Conservation (phyloP, 2,888 invertebrate genomes). For the Pseudolycoriella hygida region DNA sequence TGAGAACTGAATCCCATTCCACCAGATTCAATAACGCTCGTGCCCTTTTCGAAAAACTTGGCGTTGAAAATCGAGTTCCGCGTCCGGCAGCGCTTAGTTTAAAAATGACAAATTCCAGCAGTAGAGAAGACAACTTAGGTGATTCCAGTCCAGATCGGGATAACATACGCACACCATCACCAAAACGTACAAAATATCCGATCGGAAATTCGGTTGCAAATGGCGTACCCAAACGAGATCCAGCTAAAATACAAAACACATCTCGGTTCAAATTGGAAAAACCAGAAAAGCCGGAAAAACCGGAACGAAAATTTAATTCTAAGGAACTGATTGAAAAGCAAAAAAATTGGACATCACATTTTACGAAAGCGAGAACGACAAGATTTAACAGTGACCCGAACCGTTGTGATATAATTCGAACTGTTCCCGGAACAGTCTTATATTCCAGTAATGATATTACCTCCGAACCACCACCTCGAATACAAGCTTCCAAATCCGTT, state of each 20-base stretch:
- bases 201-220: conserved; percentile 25
- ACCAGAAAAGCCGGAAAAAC: conserved; percentile 59
- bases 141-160: conserved; percentile 27
- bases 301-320: conserved; percentile 64
- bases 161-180: conserved; percentile 27
- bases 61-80: conserved; percentile 46
- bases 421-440: conserved; percentile 33
- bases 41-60: conserved; percentile 78
- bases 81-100: conserved; percentile 18
- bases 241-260: conserved; percentile 24
- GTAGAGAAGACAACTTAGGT: conserved; percentile 27
- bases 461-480: conserved; percentile 10
- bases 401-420: conserved; percentile 31
- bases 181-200: conserved; percentile 23
- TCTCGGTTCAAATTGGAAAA: conserved; percentile 41
- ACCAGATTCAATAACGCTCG: conserved; percentile 83
- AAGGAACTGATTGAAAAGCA: conserved; percentile 80
- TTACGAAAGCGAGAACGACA: conserved; percentile 49
- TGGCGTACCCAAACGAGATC: conserved; percentile 31
- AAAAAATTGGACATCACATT: conserved; percentile 83
- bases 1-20: conserved; percentile 74
- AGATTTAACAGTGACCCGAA: conserved; percentile 46
- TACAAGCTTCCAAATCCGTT: conserved; percentile 17
- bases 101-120: conserved; percentile 25
- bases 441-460: conserved; percentile 27